Base-by-base conservation (phyloP, 1,140 invertebrate genomes). In the Batillaria attramentaria region DNA sequence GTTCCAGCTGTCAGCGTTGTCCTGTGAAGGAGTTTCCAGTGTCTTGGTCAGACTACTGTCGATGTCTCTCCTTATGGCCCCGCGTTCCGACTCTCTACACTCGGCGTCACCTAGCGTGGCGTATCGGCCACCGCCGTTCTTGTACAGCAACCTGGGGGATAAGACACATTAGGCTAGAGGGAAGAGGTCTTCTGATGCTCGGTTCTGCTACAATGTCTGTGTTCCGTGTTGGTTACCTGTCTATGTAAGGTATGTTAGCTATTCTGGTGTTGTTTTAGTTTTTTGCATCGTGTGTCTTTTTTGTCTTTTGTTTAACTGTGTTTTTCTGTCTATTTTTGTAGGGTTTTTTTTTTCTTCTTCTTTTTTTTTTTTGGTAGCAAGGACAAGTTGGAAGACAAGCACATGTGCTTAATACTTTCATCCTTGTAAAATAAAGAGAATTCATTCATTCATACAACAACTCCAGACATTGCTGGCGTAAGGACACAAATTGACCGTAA, bases 131-230 rank as follows among this genome's bases (percentile, higher is more conserved):
- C 62, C 16, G n/a, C 62, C 62, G 62, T 65, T 65, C 31, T 31
- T 35, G 62, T 65, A 65, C 62, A 65, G 33, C 62, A 65, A 35
- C 62, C 62, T 65, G 62, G 5, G 62, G 46, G 24, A 10, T 10
- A 24, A 13, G 46, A 13, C 24, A 24, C 24, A 24, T 50, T 54
- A 20, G n/a, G 18, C n/a, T 1, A 20, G 50, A 54, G 1, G n/a
- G 50, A 3, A n/a, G n/a, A n/a, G n/a, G n/a, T 54, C 50, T 20
- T 54, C 50, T 54, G 18, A n/a, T 54, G 18, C 1, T 54, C n/a
- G 2, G 18, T 54, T 18, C n/a, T 54, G 50, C 18, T n/a, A 20
- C n/a, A n/a, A n/a, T n/a, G n/a, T n/a, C n/a, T n/a, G n/a, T n/a
- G n/a, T n/a, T n/a, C n/a, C n/a, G n/a, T n/a, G n/a, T n/a, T n/a